These are phyloP conservation scores for Ibycter americanus DNA, from an alignment of 2,797 vertebrate species.

Conservation along the genomic window DNA sequence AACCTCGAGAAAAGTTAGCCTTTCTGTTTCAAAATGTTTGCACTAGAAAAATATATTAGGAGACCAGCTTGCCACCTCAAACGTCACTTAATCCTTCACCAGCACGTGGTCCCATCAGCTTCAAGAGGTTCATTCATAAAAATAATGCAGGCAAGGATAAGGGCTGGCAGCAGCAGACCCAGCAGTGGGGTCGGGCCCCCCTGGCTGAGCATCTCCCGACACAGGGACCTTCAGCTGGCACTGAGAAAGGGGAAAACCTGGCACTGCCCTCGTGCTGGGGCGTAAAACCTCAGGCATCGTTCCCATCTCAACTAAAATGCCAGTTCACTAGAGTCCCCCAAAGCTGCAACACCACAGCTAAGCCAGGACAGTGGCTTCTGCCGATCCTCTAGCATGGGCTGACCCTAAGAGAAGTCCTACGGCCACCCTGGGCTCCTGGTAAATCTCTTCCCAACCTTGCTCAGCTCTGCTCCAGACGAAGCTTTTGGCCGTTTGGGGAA, in stretches of 20 bases:
- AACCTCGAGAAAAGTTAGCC: background rate
- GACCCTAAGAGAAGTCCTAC: background rate
- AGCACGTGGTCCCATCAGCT: fast-evolving
- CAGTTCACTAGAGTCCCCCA: fast-evolving
- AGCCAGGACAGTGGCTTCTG: background rate
- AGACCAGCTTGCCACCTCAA: background rate
- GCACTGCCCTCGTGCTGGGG: background rate
- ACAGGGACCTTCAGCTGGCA: background rate
- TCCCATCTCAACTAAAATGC: fast-evolving
- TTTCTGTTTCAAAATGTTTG: background rate
- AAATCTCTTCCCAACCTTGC: background rate
- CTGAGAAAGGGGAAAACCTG: background rate
- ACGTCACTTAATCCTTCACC: background rate
- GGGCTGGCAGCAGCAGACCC: background rate
- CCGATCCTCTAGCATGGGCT: background rate
- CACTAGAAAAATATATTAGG: background rate
- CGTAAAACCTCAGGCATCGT: background rate
- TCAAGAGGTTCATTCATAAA: background rate
- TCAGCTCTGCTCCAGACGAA: background rate
- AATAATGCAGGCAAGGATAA: too few species aligned
- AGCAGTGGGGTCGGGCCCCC: background rate
- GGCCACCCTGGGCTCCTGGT: background rate
- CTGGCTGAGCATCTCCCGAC: background rate
- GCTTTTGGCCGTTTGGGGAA: background rate
- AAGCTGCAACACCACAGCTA: background rate